Evolutionary conservation across 2,888 invertebrate genomes (phyloP).

Genomic region (Neuroscelio doddi): DNA sequence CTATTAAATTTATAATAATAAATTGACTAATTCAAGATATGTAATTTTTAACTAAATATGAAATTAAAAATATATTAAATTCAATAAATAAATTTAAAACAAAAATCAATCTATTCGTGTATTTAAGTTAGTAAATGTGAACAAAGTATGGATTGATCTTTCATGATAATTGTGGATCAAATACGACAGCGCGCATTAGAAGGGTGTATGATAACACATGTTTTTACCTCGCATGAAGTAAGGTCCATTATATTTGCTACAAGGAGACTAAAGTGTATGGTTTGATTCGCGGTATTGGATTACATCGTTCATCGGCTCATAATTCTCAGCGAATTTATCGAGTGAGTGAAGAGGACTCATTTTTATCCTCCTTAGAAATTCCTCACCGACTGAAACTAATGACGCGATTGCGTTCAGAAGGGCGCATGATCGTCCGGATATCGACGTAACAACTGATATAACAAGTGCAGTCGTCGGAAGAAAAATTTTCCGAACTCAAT

Average conservation of each 20-base stretch:
- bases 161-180: background rate
- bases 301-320: constrained; percentile 24
- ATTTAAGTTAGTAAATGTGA: too few relatives aligned
- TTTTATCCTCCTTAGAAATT: constrained; percentile 15
- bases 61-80: too few relatives aligned
- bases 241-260: constrained; percentile 22
- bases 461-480: background rate
- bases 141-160: too few relatives aligned
- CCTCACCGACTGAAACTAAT: constrained; percentile 17
- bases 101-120: too few relatives aligned
- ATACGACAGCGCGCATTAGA: constrained; percentile 2
- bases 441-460: constrained; percentile 4
- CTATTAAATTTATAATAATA: too few relatives aligned
- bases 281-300: constrained; percentile 24
- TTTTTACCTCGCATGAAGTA: constrained; percentile 21
- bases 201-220: constrained; percentile 17
- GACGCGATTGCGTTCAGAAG: constrained; percentile 19
- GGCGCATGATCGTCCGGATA: constrained; percentile 23
- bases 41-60: too few relatives aligned
- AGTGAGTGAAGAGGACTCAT: constrained; percentile 2
- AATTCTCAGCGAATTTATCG: constrained; percentile 17
- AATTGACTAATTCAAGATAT: too few relatives aligned
- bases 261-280: constrained; percentile 20
- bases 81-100: too few relatives aligned
- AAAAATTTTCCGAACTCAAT: too few relatives aligned